phyloP scores from a whole-genome alignment of 2,113 vertebrate species.

The Tichodroma muraria region DNA sequence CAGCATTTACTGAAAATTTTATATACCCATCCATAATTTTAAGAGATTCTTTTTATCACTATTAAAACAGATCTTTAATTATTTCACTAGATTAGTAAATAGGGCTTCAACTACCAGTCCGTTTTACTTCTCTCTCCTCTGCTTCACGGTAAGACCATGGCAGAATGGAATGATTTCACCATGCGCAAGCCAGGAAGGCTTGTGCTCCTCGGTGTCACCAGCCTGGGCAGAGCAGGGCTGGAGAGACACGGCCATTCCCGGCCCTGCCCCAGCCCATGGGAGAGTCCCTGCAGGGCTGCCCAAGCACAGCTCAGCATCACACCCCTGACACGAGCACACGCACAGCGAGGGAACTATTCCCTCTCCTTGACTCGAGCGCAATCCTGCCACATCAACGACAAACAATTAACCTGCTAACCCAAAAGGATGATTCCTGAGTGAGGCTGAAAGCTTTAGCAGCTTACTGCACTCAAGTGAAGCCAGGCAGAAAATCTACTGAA shows the following conservation, averaged over 20 bases:
- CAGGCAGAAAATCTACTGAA: background rate
- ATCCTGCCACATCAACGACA: background rate
- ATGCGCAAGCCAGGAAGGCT: too few relatives aligned
- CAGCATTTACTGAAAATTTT: background rate
- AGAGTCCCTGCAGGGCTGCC: background rate
- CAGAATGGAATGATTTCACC: accelerated
- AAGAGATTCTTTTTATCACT: background rate
- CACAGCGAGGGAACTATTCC: accelerated
- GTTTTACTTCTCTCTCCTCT: background rate
- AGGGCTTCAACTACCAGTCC: background rate
- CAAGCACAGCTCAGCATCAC: background rate
- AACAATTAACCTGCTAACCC: slow-evolving; percentile 4
- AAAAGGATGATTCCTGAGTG: background rate
- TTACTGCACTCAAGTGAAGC: background rate
- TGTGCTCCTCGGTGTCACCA: background rate
- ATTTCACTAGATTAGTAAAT: background rate
- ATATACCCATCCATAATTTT: background rate
- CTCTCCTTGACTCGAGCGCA: background rate
- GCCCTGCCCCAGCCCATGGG: background rate
- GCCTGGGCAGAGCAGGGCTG: background rate
- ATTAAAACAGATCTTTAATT: background rate
- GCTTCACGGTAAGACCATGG: background rate
- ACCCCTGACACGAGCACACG: background rate
- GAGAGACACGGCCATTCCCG: accelerated
- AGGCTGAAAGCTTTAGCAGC: background rate